Evolutionary conservation across 2,113 vertebrate genomes (phyloP).

Genomic region (Lipotes vexillifer): DNA sequence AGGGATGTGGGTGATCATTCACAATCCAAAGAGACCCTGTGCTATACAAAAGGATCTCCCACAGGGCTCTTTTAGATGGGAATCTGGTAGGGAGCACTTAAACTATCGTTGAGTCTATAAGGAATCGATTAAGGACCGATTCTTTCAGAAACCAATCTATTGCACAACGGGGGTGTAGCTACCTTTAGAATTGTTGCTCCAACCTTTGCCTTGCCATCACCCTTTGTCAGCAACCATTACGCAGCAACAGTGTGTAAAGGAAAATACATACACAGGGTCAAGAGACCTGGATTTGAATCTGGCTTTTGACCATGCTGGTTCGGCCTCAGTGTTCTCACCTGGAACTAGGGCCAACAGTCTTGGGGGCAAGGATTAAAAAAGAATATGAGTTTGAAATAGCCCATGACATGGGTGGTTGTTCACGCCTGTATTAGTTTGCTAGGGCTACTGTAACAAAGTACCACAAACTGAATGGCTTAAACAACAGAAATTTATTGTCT

Average conservation of each 20-base stretch:
- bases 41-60: not conserved
- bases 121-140: not conserved
- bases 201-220: not conserved
- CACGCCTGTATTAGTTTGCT: not conserved
- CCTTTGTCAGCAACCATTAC: not conserved
- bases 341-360: not conserved
- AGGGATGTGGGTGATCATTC: not conserved
- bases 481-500: not conserved
- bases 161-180: not conserved
- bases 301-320: not conserved
- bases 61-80: not conserved
- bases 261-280: not conserved
- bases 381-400: not conserved
- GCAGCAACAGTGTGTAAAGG: not conserved
- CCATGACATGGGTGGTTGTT: not conserved
- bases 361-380: not conserved
- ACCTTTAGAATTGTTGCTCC: not conserved
- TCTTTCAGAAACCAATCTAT: not conserved
- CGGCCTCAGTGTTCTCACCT: not conserved
- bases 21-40: not conserved
- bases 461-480: not conserved
- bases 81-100: not conserved
- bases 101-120: slow-evolving; percentile 22
- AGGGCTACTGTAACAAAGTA: not conserved
- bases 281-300: not conserved